Base-by-base conservation (phyloP, 2,888 invertebrate species). In the Mythimna pallens region DNA sequence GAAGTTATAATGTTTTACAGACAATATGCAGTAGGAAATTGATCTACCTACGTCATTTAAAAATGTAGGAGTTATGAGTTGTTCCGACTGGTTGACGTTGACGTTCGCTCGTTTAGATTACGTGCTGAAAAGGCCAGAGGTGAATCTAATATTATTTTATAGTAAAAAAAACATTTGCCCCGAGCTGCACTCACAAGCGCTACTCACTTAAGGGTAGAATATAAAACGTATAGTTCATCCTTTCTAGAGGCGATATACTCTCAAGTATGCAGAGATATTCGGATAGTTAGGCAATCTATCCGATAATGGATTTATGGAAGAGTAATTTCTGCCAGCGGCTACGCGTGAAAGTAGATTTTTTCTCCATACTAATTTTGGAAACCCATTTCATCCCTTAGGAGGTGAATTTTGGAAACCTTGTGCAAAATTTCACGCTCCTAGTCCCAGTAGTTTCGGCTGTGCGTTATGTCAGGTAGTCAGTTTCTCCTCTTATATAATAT, bases 21-120 rank as follows among this genome's bases (percentile, higher is more conserved):
- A 55, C 66, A 70, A 52, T 67, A 55, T 63, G 62, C 69, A 66
- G 54, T 67, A 59, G 68, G 55, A 84, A 77, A 80, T 73, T 80
- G 54, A 75, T 69, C 30, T 52, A 66, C 8, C 10, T 40, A 64
- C 57, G 57, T 59, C 63, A 76, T 80, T 69, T 70, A 65, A 76
- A 81, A 80, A 62, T 70, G 70, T 9, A 34, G 47, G 62, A 43
- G 55, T 43, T 20, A 12, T 59, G 54, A 8, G 30, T 55, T n/a
- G 9, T 65, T 59, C 34, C 17, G 50, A 55, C 52, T 67, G 43
- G 61, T 40, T 80, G 65, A 77, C 72, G 59, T 65, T 80, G 70
- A 71, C 59, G 65, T 69, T 59, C 34, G 52, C 59, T 67, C 55
- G 43, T 68, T 70, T 72, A 66, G 63, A 70, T 72, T 58, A 54